Conservation (phyloP, 2,888 invertebrate genomes). For the Ariolimax columbianus region DNA sequence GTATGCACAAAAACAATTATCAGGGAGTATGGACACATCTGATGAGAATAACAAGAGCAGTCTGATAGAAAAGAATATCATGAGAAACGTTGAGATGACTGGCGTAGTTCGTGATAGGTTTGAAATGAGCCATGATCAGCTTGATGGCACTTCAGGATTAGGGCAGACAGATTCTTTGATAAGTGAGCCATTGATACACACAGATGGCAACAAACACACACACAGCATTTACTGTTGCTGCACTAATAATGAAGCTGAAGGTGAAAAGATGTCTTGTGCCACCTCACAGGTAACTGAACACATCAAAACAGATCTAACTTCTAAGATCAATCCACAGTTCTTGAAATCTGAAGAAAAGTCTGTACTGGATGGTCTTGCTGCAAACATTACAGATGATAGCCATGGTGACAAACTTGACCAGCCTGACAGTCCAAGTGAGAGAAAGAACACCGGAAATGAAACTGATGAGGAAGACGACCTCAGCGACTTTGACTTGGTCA, state of each 20-base stretch:
- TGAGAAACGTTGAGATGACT: not conserved
- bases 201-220: not conserved
- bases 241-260: not conserved
- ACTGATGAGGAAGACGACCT: constrained; percentile 38
- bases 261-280: not conserved
- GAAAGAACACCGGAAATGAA: not conserved
- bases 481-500: constrained; percentile 44
- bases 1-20: not conserved
- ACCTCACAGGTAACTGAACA: not conserved
- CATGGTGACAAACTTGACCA: not conserved
- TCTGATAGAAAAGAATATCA: not conserved
- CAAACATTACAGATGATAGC: not conserved
- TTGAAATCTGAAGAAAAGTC: not conserved
- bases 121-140: not conserved
- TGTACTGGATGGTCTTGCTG: no score
- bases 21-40: not conserved
- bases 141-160: not conserved
- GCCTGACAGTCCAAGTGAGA: not conserved
- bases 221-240: not conserved
- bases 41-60: not conserved
- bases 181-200: not conserved
- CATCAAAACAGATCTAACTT: not conserved
- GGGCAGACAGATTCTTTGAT: not conserved
- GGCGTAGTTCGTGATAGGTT: not conserved
- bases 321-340: not conserved